A percentile compares a stretch with the other conserved stretches of the same genome.
phyloP scores from a whole-genome alignment of 2,113 vertebrate species.

The Cavia porcellus region DNA sequence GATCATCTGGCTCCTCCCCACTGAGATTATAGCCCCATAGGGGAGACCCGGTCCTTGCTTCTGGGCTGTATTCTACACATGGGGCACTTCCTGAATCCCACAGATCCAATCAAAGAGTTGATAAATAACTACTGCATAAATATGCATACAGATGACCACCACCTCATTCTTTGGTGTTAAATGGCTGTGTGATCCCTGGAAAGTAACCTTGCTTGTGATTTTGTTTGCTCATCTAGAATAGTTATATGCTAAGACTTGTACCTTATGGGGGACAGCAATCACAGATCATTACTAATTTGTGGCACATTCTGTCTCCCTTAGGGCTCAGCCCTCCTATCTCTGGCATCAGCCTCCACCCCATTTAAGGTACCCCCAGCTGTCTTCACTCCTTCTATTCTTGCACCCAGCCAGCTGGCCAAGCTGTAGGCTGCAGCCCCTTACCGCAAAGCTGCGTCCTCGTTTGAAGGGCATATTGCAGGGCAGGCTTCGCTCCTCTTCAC shows the following conservation, averaged over 20 bases:
- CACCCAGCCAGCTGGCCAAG: not conserved
- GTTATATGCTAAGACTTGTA: not conserved
- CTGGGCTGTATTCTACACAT: too few relatives aligned
- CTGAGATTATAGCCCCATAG: accelerated
- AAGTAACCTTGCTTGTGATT: not conserved
- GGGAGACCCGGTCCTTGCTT: not conserved
- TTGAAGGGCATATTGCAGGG: conserved; percentile 83
- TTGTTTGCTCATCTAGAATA: not conserved
- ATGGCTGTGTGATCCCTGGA: not conserved
- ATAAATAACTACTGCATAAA: not conserved
- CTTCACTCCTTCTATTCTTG: too few relatives aligned
- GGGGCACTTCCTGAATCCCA: not conserved
- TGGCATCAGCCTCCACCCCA: not conserved
- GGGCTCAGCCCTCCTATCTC: not conserved
- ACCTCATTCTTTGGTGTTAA: not conserved
- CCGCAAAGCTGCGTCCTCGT: conserved; percentile 85
- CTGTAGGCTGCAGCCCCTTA: conserved; percentile 39
- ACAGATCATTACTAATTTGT: not conserved
- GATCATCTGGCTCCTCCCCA: not conserved
- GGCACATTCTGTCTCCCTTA: not conserved
- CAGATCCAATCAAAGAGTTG: not conserved
- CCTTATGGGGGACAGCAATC: not conserved
- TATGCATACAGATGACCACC: too few relatives aligned
- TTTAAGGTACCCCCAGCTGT: not conserved
- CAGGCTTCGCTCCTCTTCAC: conserved; percentile 82